A percentile compares a stretch with the other conserved stretches of the same genome.
These are phyloP conservation scores for Matsumurasca onukii DNA, from an alignment of 1,140 invertebrate genomes.

Conservation along the genomic window DNA sequence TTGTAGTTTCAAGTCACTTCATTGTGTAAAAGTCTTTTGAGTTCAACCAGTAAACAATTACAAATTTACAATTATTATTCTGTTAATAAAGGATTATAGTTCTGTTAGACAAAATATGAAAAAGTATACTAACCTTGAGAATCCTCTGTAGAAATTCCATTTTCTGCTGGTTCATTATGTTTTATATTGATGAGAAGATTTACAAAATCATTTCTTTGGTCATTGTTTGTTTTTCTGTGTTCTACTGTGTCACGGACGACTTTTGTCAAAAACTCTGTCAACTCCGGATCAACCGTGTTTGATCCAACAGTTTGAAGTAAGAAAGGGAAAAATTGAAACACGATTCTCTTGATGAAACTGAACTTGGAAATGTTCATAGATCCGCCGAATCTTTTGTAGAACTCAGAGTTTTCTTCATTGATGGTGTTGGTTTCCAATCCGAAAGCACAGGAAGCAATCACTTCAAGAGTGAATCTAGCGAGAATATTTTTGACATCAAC, in stretches of 20 bases:
- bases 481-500: conserved; percentile 32
- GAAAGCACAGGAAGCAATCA: conserved; percentile 38
- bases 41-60: too few species aligned
- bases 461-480: conserved; percentile 31
- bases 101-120: too few species aligned
- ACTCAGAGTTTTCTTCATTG: conserved; percentile 28
- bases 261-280: conserved; percentile 38
- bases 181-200: conserved; percentile 41
- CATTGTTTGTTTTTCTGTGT: conserved; percentile 34
- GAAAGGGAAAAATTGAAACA: conserved; percentile 28
- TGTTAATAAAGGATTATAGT: too few species aligned
- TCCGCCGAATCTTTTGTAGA: background rate
- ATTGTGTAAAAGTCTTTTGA: too few species aligned
- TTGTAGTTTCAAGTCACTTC: too few species aligned
- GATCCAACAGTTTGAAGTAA: background rate
- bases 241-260: conserved; percentile 39
- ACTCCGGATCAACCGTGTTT: conserved; percentile 28
- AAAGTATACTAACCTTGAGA: too few species aligned
- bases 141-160: too few species aligned
- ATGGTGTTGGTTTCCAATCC: conserved; percentile 32
- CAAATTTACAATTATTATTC: too few species aligned
- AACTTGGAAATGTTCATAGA: background rate
- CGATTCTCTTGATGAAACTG: conserved; percentile 33
- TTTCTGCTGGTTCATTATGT: conserved; percentile 41
- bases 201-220: conserved; percentile 42